Conservation (phyloP, 2,888 invertebrate genomes). For the Ichneumoninae sp. region DNA sequence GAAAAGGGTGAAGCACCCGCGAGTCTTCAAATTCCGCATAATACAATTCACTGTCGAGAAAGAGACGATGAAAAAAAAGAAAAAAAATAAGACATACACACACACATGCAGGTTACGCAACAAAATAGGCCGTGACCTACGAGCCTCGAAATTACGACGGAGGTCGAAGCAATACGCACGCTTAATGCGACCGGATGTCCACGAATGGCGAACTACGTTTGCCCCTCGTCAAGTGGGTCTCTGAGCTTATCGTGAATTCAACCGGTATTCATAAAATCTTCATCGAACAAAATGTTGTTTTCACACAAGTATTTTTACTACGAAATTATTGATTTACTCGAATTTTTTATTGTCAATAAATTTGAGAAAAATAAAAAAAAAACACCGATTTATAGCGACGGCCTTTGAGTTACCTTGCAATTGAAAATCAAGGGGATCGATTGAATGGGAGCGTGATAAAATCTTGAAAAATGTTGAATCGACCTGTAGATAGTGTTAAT, state of each 20-base stretch:
- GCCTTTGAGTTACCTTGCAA: background rate
- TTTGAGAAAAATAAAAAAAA: background rate
- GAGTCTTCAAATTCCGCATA: slow-evolving; percentile 47
- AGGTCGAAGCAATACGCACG: slow-evolving; percentile 43
- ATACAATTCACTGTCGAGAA: slow-evolving; percentile 10
- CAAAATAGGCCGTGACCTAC: slow-evolving; percentile 34
- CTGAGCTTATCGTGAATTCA: background rate
- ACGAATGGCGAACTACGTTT: slow-evolving; percentile 17
- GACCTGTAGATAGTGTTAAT: slow-evolving; percentile 39
- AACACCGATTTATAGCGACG: no score
- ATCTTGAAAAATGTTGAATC: background rate
- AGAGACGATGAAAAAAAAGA: background rate
- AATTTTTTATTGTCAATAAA: background rate
- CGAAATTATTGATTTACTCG: background rate
- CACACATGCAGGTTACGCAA: background rate
- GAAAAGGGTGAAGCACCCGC: slow-evolving; percentile 45
- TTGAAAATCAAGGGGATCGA: background rate
- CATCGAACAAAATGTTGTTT: background rate
- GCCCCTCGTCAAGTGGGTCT: background rate
- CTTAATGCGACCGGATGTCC: slow-evolving; percentile 33
- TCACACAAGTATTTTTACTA: background rate
- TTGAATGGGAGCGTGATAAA: background rate
- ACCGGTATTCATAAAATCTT: background rate
- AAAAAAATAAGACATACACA: background rate
- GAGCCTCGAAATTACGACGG: slow-evolving; percentile 16